These are phyloP conservation scores for Drosophila novamexicana DNA, from an alignment of 1,140 invertebrate genomes.

Conservation along the genomic window DNA sequence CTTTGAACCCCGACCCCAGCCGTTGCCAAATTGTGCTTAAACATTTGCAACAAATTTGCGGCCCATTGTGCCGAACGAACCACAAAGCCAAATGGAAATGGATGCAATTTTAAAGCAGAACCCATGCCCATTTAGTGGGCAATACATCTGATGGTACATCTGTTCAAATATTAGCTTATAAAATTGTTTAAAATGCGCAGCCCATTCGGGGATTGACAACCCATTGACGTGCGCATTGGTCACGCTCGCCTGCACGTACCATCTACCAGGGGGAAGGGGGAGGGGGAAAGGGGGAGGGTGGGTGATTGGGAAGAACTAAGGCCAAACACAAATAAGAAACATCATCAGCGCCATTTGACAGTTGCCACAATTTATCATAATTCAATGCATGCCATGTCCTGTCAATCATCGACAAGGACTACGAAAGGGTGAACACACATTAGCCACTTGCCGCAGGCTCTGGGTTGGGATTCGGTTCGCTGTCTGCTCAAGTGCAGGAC, in stretches of 20 bases:
- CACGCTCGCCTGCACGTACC: constrained; percentile 49
- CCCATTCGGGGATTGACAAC: constrained; percentile 48
- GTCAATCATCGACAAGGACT: constrained; percentile 67
- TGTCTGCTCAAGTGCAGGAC: constrained; percentile 30
- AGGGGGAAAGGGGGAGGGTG: not conserved
- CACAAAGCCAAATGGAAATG: constrained; percentile 28
- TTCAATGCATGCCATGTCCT: constrained; percentile 81
- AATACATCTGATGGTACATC: constrained; percentile 47
- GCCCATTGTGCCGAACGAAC: constrained; percentile 51
- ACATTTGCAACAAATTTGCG: constrained; percentile 70
- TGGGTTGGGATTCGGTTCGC: not conserved
- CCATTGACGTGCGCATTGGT: constrained; percentile 57
- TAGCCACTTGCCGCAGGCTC: constrained; percentile 35
- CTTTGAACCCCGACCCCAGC: constrained; percentile 1
- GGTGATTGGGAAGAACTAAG: not conserved
- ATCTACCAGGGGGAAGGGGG: not conserved
- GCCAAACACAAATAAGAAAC: constrained; percentile 36
- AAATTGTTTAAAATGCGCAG: constrained; percentile 76
- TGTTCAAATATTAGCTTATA: constrained; percentile 79
- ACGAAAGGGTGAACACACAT: constrained; percentile 69
- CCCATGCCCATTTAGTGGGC: constrained; percentile 28
- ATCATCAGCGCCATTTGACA: constrained; percentile 69
- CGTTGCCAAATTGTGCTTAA: constrained; percentile 54
- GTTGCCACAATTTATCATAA: constrained; percentile 84
- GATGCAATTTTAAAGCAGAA: constrained; percentile 71